These are phyloP conservation scores for Okapia johnstoni DNA, from an alignment of 2,113 vertebrate species.

Conservation along the genomic window DNA sequence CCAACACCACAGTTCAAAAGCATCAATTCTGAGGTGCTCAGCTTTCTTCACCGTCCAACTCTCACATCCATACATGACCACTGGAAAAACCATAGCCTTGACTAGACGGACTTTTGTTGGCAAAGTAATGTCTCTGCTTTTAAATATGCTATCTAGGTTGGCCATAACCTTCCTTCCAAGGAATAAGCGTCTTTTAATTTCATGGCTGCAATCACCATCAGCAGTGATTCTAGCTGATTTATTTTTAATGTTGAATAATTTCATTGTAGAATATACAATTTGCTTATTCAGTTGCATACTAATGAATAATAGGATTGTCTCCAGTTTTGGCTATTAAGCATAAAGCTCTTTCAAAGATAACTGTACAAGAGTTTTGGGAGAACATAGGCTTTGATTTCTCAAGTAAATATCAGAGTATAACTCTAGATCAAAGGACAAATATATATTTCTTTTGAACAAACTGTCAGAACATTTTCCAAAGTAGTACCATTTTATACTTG, in stretches of 20 bases:
- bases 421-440: background rate
- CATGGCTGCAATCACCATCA: too few relatives aligned
- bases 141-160: too few relatives aligned
- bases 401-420: background rate
- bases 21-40: too few relatives aligned
- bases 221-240: background rate
- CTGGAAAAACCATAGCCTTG: too few relatives aligned
- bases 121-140: too few relatives aligned
- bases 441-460: background rate
- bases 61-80: too few relatives aligned
- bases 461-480: background rate
- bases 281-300: background rate
- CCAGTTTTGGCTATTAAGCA: background rate
- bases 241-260: background rate
- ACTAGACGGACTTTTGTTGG: too few relatives aligned
- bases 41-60: too few relatives aligned
- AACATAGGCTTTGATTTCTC: background rate
- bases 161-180: too few relatives aligned
- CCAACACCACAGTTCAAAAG: too few relatives aligned
- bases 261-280: background rate
- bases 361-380: background rate
- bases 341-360: background rate
- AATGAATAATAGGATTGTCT: background rate
- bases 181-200: too few relatives aligned
- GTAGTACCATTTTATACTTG: background rate